Conservation (phyloP, 2,113 vertebrate genomes). For the Numida meleagris region DNA sequence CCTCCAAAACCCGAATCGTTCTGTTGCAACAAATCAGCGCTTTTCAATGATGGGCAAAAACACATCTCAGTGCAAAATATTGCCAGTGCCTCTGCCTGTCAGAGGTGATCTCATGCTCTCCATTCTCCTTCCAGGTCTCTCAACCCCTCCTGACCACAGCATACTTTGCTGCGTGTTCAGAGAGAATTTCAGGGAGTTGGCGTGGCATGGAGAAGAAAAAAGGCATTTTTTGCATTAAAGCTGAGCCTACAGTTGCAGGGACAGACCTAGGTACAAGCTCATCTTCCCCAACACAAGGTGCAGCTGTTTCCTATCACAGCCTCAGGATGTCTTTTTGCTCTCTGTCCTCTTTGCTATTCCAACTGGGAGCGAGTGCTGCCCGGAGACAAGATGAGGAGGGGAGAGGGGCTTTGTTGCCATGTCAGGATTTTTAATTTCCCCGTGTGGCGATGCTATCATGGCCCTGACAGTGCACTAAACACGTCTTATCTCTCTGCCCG, state of each 20-base stretch:
- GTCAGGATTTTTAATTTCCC: constrained; percentile 4
- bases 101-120: constrained; percentile 49
- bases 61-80: background rate
- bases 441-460: background rate
- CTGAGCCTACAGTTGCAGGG: background rate
- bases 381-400: rapidly evolving
- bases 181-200: background rate
- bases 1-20: constrained; percentile 22
- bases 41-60: constrained; percentile 43
- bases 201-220: background rate
- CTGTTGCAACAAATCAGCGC: constrained; percentile 34
- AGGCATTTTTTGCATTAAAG: background rate
- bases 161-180: background rate
- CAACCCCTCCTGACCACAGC: background rate
- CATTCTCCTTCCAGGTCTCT: constrained; percentile 3
- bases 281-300: rapidly evolving
- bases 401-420: background rate
- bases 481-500: constrained; percentile 48
- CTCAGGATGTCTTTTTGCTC: rapidly evolving
- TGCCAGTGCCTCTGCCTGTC: constrained; percentile 32
- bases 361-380: background rate
- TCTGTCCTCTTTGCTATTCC: background rate
- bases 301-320: background rate
- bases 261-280: background rate
- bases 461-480: background rate